These are phyloP conservation scores for Littorina saxatilis DNA, from an alignment of 1,140 invertebrate species.

Conservation along the genomic window DNA sequence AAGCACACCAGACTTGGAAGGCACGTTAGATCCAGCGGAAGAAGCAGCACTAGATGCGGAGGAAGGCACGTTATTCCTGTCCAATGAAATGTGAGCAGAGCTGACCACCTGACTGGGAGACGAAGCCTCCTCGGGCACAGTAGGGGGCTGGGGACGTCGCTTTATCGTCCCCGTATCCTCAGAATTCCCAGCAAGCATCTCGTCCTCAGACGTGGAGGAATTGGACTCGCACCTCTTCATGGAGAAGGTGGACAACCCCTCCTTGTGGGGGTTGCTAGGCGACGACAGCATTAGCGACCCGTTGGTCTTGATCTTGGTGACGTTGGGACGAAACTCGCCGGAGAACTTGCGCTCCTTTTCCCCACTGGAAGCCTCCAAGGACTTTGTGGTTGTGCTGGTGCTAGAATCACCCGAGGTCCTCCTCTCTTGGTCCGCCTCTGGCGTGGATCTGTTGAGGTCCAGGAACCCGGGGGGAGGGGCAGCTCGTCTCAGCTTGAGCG, in stretches of 20 bases:
- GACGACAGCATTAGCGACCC: slow-evolving; percentile 69
- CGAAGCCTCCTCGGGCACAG: background rate
- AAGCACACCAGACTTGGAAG: no score
- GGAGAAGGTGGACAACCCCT: slow-evolving; percentile 58
- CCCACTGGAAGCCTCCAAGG: background rate
- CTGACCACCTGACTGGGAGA: no score
- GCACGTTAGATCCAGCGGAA: no score
- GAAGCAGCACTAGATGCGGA: no score
- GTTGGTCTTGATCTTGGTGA: slow-evolving; percentile 74
- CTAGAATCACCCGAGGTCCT: background rate
- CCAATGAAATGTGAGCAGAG: no score
- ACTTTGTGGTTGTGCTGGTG: background rate
- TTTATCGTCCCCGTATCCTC: slow-evolving; percentile 78
- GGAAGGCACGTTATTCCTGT: no score
- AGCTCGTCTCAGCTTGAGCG: slow-evolving; percentile 23
- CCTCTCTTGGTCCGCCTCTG: background rate
- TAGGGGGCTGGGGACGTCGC: slow-evolving; percentile 58
- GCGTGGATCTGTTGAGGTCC: slow-evolving; percentile 36
- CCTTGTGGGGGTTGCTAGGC: slow-evolving; percentile 69
- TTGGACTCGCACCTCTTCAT: slow-evolving; percentile 67
- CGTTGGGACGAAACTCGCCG: slow-evolving; percentile 10
- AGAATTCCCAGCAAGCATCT: slow-evolving; percentile 82
- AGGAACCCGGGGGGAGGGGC: slow-evolving; percentile 52
- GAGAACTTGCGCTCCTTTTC: slow-evolving; percentile 29
- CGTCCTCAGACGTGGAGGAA: slow-evolving; percentile 94